Conservation (phyloP, 2,888 invertebrate species). For the Callosobruchus maculatus region DNA sequence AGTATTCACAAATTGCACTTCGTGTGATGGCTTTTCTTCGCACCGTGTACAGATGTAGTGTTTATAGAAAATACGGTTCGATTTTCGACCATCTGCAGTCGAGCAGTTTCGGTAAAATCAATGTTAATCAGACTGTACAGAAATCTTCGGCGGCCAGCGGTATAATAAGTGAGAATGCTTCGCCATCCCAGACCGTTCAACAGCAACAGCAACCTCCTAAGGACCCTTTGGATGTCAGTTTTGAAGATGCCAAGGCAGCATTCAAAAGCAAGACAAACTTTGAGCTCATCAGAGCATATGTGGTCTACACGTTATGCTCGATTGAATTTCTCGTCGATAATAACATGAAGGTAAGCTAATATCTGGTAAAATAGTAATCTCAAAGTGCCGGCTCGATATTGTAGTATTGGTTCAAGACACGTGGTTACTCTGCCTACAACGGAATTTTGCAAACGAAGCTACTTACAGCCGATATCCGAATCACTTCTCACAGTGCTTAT, state of each 20-base stretch:
- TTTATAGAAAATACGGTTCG: slow-evolving; percentile 45
- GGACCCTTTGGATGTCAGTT: slow-evolving; percentile 68
- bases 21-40: slow-evolving; percentile 52
- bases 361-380: not conserved
- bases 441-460: not conserved
- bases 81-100: slow-evolving; percentile 34
- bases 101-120: slow-evolving; percentile 34
- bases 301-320: slow-evolving; percentile 90
- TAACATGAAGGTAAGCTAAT: slow-evolving; percentile 78
- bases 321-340: slow-evolving; percentile 84
- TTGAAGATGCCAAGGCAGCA: slow-evolving; percentile 84
- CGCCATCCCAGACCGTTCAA: slow-evolving; percentile 12
- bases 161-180: slow-evolving; percentile 20
- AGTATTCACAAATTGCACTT: not conserved
- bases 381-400: not conserved
- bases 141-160: slow-evolving; percentile 59
- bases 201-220: slow-evolving; percentile 24
- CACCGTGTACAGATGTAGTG: slow-evolving; percentile 47
- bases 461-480: not conserved
- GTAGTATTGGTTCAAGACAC: not conserved
- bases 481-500: not conserved
- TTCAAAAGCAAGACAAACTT: slow-evolving; percentile 94
- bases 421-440: not conserved
- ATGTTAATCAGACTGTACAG: slow-evolving; percentile 34
- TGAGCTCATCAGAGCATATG: slow-evolving; percentile 84